Conservation (phyloP, 1,140 invertebrate genomes). For the Oryctes rhinoceros region DNA sequence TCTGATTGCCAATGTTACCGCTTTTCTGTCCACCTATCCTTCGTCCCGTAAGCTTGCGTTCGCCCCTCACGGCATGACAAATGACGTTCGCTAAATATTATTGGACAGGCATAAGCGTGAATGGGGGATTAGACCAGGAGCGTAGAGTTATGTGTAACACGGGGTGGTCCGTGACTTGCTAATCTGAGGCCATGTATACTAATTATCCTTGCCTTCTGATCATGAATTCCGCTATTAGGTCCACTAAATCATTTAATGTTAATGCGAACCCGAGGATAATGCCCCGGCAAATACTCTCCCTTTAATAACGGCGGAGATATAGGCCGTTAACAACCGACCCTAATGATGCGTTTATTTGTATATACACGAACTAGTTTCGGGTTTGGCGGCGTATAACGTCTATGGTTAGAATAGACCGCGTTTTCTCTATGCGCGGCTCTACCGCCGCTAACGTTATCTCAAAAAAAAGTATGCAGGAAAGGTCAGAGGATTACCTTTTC, state of each 20-base stretch:
- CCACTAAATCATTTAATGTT: conserved; percentile 48
- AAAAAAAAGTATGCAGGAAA: conserved; percentile 29
- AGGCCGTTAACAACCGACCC: conserved; percentile 36
- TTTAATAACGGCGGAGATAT: conserved; percentile 37
- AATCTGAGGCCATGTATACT: conserved; percentile 46
- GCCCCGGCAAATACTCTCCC: conserved; percentile 32
- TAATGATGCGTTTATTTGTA: conserved; percentile 37
- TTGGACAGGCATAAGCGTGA: conserved; percentile 38
- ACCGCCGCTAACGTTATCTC: conserved; percentile 5
- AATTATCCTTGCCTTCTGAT: conserved; percentile 49
- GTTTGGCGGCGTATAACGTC: not conserved
- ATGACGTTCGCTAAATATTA: conserved; percentile 41
- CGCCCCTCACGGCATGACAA: conserved; percentile 28
- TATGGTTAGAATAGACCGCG: not conserved
- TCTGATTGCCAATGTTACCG: not conserved
- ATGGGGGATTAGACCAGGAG: conserved; percentile 17
- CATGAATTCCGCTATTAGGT: conserved; percentile 47
- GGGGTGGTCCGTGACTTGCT: conserved; percentile 39
- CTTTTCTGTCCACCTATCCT: conserved; percentile 8
- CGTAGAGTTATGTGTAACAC: conserved; percentile 27
- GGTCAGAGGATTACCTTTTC: conserved; percentile 36
- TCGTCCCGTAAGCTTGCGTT: not conserved
- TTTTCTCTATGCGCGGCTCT: conserved; percentile 8
- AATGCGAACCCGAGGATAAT: conserved; percentile 41
- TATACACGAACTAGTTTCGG: conserved; percentile 24